phyloP scores from a whole-genome alignment of 2,888 invertebrate species.

The Lasius platythorax region DNA sequence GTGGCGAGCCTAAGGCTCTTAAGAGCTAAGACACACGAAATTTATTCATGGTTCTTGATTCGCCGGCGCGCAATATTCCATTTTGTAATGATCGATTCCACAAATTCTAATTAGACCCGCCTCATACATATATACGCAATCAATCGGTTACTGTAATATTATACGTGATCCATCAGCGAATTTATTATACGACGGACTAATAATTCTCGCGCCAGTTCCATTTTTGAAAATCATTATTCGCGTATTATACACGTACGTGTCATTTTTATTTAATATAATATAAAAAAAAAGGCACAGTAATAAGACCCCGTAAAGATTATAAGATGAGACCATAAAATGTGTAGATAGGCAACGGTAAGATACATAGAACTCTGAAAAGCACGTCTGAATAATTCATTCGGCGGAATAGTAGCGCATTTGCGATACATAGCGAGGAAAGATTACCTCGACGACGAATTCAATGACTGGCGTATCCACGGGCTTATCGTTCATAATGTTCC shows the following conservation, averaged over 20 bases:
- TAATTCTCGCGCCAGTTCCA: not conserved
- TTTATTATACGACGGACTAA: not conserved
- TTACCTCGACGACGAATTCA: constrained; percentile 31
- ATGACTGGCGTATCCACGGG: constrained; percentile 60
- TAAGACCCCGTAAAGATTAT: not conserved
- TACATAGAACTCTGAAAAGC: constrained; percentile 19
- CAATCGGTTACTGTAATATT: constrained; percentile 16
- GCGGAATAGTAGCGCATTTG: constrained; percentile 17
- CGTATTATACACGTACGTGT: not conserved
- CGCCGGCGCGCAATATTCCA: constrained; percentile 43
- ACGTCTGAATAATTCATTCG: constrained; percentile 45
- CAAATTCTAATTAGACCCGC: constrained; percentile 1
- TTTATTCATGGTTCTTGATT: constrained; percentile 60
- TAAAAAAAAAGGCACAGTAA: not conserved
- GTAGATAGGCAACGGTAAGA: not conserved
- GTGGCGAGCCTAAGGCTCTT: constrained; percentile 67
- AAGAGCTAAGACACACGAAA: constrained; percentile 56
- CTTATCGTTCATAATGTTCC: constrained; percentile 56
- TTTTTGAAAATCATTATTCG: not conserved
- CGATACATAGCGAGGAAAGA: constrained; percentile 39
- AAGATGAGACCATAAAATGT: not conserved
- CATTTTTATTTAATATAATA: not conserved
- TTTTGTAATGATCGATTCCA: constrained; percentile 43
- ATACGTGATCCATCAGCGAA: not conserved
- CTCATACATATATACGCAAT: not conserved